Evolutionary conservation across 1,140 invertebrate genomes (phyloP), one percentile per base, ranked within the genome.

Genomic region (Nautilus pompilius): DNA sequence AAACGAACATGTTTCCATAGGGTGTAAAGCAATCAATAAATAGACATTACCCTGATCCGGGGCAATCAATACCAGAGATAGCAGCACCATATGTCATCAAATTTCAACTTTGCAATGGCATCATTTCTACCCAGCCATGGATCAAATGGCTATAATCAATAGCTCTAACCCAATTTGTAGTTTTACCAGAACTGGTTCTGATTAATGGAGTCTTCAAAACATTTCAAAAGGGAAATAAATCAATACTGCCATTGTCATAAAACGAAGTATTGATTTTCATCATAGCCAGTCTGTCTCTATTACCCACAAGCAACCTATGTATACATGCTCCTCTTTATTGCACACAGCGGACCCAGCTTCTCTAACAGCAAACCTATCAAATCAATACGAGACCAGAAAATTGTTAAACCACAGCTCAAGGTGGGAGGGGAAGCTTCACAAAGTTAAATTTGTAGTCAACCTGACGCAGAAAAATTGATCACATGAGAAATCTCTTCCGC

Each of bases 201-300:
- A 66, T 69, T 66, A 69, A 65, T 58, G 60, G 62, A 61, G 41
- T 20, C 30, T 41, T 60, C 48, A 54, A 67, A 62, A 62, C 60
- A 57, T 67, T 67, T 64, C 62, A 64, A 62, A 63, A 55, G 36
- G 33, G 49, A 32, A 34, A 55, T 34, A 56, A 64, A 63, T 67
- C 65, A 62, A 70, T 70, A 63, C 22, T n/a, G 22, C 49, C 65
- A 67, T 67, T 70, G 68, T 70, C 59, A 58, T 58, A 63, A 67
- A 63, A 65, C 36, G 53, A 49, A 63, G 29, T 65, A 65, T 67
- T 67, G 63, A 67, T 70, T 67, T 58, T 58, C n/a, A n/a, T 15
- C 33, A 20, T 26, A 24, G 57, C 22, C 28, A 58, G 20, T 33
- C 22, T 53, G 46, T 64, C 55, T 64, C 17, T 53, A 34, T 36